These are phyloP conservation scores for Ceyx melanurus DNA, from an alignment of 2,113 vertebrate genomes.

Conservation along the genomic window DNA sequence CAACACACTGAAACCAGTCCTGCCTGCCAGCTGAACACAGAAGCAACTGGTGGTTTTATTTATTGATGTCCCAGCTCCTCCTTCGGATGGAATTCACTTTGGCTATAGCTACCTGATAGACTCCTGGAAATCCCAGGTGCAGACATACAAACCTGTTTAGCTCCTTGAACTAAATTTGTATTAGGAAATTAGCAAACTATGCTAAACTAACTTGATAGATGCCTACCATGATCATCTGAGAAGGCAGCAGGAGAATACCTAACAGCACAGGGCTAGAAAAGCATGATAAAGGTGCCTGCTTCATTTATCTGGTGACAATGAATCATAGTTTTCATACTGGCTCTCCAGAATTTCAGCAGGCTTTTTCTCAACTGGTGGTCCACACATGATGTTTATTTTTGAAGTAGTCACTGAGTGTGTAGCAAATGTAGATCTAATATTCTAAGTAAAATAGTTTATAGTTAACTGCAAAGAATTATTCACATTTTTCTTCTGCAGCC, in stretches of 20 bases:
- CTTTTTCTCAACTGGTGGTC: background rate
- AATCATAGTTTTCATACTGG: background rate
- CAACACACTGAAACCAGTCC: background rate
- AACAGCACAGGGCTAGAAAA: background rate
- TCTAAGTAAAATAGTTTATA: background rate
- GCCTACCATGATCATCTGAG: background rate
- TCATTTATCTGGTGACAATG: background rate
- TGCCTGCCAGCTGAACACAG: conserved; percentile 47
- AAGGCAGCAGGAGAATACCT: background rate
- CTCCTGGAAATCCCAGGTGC: background rate
- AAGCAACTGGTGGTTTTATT: conserved; percentile 50
- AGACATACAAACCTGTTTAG: background rate
- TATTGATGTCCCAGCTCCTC: conserved; percentile 50
- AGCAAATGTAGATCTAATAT: background rate
- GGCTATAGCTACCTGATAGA: background rate
- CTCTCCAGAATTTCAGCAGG: background rate
- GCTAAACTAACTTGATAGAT: background rate
- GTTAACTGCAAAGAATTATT: background rate
- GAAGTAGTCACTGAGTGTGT: background rate
- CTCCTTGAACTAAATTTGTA: background rate
- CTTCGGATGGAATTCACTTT: conserved; percentile 14
- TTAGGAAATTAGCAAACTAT: conserved; percentile 1
- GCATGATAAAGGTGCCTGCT: background rate
- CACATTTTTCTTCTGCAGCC: conserved; percentile 2
- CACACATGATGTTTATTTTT: background rate